These are phyloP conservation scores for Fukomys damarensis DNA, from an alignment of 2,113 vertebrate species.

Conservation along the genomic window DNA sequence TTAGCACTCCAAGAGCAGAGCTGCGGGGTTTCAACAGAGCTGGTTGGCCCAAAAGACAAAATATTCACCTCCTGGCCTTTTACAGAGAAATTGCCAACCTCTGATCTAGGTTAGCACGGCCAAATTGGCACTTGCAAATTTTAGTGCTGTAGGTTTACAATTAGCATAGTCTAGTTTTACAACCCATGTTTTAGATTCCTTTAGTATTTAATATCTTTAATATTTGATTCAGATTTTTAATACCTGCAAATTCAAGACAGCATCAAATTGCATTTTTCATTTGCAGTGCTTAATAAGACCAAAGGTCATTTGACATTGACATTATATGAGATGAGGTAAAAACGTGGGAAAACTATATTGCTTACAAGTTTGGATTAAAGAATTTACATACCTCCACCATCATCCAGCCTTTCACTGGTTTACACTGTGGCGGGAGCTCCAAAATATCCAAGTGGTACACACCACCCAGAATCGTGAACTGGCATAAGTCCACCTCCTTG, in stretches of 20 bases:
- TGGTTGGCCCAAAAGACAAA: background rate
- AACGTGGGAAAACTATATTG: background rate
- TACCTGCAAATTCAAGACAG: background rate
- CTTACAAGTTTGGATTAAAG: background rate
- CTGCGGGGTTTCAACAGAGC: background rate
- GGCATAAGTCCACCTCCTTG: constrained; percentile 87
- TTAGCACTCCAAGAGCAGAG: background rate
- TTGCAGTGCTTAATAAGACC: background rate
- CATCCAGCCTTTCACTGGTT: constrained; percentile 87
- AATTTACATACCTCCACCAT: constrained; percentile 88
- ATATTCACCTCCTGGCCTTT: background rate
- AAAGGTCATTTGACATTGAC: background rate
- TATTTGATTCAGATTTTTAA: background rate
- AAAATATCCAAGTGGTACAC: constrained; percentile 90
- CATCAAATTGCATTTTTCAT: background rate
- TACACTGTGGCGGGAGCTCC: constrained; percentile 89
- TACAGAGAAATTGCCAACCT: background rate
- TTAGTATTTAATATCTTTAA: background rate
- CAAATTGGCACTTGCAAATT: background rate
- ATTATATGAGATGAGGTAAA: background rate
- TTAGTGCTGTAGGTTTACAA: background rate
- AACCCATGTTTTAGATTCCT: background rate
- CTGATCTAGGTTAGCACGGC: background rate
- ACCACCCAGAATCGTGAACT: constrained; percentile 90
- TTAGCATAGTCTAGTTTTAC: background rate